Percentiles rank a stretch among this genome's conserved stretches.
phyloP scores from a whole-genome alignment of 1,140 invertebrate species.

The Apolygus lucorum region DNA sequence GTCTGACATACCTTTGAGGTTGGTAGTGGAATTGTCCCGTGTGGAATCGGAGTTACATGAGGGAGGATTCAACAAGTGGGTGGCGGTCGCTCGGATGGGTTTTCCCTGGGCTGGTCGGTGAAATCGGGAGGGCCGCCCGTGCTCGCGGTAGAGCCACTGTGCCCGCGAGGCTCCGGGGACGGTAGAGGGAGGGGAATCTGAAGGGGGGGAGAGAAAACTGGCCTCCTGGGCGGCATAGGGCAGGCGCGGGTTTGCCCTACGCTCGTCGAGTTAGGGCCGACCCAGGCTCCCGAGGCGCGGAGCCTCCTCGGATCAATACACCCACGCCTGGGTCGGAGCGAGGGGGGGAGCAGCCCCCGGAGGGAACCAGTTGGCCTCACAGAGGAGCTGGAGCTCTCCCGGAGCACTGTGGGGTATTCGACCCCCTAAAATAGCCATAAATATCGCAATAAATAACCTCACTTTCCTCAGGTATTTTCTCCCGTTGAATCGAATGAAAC shows the following conservation, averaged over 20 bases:
- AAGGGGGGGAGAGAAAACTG: too few relatives aligned
- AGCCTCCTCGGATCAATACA: neutral
- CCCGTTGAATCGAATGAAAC: too few relatives aligned
- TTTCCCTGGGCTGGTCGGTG: neutral
- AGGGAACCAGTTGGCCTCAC: neutral
- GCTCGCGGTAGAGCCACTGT: neutral
- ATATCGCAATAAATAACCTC: too few relatives aligned
- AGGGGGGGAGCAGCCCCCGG: neutral
- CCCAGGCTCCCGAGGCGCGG: neutral
- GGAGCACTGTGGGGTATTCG: too few relatives aligned
- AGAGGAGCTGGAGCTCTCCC: neutral
- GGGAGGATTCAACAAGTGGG: constrained; percentile 14
- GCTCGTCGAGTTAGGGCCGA: neutral
- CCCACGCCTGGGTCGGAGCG: too few relatives aligned
- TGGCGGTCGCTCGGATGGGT: neutral
- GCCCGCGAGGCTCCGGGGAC: too few relatives aligned
- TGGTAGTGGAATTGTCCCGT: constrained; percentile 2
- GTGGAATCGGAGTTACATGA: neutral
- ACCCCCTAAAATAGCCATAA: too few relatives aligned
- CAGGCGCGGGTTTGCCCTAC: too few relatives aligned
- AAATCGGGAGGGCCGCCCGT: neutral
- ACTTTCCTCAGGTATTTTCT: too few relatives aligned
- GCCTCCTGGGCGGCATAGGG: neutral
- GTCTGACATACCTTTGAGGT: constrained; percentile 10
- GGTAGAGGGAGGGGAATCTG: neutral